Conservation (phyloP, 2,888 invertebrate species). For the Cheilosia scutellata region DNA sequence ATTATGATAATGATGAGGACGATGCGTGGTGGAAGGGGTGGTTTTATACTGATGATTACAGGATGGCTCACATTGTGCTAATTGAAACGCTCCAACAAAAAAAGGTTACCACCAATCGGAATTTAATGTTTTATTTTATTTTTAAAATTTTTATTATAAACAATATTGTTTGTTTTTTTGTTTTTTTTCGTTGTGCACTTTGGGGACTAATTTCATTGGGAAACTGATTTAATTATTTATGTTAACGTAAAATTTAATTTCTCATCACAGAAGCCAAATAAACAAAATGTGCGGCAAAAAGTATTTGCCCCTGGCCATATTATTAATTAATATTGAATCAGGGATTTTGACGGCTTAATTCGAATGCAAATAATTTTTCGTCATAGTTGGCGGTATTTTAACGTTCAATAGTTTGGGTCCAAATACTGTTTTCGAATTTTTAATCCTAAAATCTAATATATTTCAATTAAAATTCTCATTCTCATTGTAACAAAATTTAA, state of each 20-base stretch:
- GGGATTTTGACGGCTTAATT: not conserved
- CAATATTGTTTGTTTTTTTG: not conserved
- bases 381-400: too few relatives aligned
- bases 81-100: slow-evolving; percentile 41
- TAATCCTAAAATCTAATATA: too few relatives aligned
- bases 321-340: not conserved
- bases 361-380: too few relatives aligned
- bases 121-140: not conserved
- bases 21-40: not conserved
- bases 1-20: slow-evolving; percentile 32
- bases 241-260: not conserved
- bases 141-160: not conserved
- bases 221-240: slow-evolving; percentile 1
- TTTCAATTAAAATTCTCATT: too few relatives aligned
- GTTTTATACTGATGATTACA: slow-evolving; percentile 40
- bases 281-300: not conserved
- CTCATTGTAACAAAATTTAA: too few relatives aligned
- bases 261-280: not conserved
- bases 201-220: not conserved
- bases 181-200: not conserved
- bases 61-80: slow-evolving; percentile 4
- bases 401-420: too few relatives aligned
- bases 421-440: too few relatives aligned
- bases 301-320: not conserved
- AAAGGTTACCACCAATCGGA: slow-evolving; percentile 19